Evolutionary conservation across 2,888 invertebrate species (phyloP).

Genomic region (Macrophya alboannulata): DNA sequence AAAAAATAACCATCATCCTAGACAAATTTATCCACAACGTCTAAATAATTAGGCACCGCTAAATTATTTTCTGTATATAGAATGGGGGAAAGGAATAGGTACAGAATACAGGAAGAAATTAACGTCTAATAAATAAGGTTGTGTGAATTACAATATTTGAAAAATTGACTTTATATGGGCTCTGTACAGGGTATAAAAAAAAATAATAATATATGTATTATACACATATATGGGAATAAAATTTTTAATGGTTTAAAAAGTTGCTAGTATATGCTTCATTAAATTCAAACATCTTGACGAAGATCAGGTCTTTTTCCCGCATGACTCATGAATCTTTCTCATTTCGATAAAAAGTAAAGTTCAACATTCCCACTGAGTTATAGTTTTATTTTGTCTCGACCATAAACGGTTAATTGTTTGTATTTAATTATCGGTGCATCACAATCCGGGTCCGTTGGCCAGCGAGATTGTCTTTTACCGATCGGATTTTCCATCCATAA

Average conservation of each 20-base stretch:
- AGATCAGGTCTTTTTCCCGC: background rate
- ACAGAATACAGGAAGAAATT: no score
- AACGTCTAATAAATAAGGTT: no score
- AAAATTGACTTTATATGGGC: no score
- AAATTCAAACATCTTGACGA: slow-evolving; percentile 15
- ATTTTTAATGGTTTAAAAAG: background rate
- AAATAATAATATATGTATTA: background rate
- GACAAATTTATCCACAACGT: background rate
- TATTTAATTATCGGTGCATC: slow-evolving; percentile 19
- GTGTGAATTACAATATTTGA: no score
- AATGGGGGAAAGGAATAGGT: no score
- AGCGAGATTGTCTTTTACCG: background rate
- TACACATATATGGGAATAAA: background rate
- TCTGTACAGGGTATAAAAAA: no score
- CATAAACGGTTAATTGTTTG: slow-evolving; percentile 28
- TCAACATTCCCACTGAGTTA: slow-evolving; percentile 17
- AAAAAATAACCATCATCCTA: background rate
- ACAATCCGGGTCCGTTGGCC: background rate
- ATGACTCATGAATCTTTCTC: slow-evolving; percentile 12
- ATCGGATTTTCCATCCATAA: background rate
- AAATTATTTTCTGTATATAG: background rate
- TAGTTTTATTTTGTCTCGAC: slow-evolving; percentile 23
- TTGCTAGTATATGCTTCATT: background rate
- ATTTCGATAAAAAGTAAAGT: slow-evolving; percentile 14
- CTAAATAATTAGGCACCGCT: background rate